Evolutionary conservation across 2,797 vertebrate genomes (phyloP), one percentile per base, ranked within the genome.

Genomic region (Acanthurus tractus): DNA sequence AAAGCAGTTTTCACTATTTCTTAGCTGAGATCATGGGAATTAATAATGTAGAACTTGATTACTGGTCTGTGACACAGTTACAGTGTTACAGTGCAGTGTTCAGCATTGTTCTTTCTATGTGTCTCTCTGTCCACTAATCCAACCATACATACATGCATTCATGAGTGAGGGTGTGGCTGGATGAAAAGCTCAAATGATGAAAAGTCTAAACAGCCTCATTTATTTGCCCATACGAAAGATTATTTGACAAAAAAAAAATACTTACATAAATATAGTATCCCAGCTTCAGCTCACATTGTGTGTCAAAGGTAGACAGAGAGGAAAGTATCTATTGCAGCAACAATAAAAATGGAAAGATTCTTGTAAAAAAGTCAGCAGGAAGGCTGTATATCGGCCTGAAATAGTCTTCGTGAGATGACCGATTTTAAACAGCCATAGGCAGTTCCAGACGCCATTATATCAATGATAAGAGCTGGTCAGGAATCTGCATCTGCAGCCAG

Each of bases 381-480:
- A 65, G 75, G 63, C 72, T 72, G 79, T 84, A 71, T 74, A 78
- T 87, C 77, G 85, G 58, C 61, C 72, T 70, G 65, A 74, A 88
- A 82, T 52, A 81, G 82, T 76, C 66, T 65, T 68, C 57, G 68
- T 81, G 66, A 70, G 78, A 77, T 74, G 84, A 82, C 79, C 63
- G 55, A 90, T 29, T 87, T 88, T 76, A 70, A 86, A 82, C 74
- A 65, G 83, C 84, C 83, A 84, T 38, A 67, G 83, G 82, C 82
- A 68, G 76, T 84, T 88, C 80, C 52, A 82, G 53, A 88, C 76
- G 82, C 74, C 55, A 62, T 82, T 83, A 85, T 86, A 74, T 85
- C 75, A 83, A 44, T 76, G 88, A 86, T 88, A 76, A 92, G 86
- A 87, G 85, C 66, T 70, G 48, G 81, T 82, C 65, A 79, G 63